These are phyloP conservation scores for Clitarchus hookeri DNA, from an alignment of 2,888 invertebrate species.

Conservation along the genomic window DNA sequence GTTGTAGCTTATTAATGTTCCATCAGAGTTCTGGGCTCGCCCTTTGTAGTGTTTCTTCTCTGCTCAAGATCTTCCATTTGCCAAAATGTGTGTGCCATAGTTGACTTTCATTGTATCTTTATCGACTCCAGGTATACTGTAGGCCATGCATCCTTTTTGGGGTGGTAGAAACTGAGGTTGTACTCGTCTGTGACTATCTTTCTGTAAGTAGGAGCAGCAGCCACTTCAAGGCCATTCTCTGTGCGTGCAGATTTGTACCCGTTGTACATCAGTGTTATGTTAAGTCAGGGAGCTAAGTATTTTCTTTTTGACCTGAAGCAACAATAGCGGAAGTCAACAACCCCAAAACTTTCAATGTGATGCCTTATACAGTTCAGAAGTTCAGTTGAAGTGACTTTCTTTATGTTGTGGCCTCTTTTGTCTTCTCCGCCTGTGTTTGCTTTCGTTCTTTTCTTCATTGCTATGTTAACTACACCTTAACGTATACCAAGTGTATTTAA, in stretches of 20 bases:
- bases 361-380: neutral
- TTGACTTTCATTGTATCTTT: neutral
- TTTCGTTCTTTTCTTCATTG: neutral
- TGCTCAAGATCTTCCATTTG: neutral
- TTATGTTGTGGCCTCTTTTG: neutral
- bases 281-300: neutral
- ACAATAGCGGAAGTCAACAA: neutral
- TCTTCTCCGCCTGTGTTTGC: neutral
- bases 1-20: neutral
- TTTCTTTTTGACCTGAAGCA: neutral
- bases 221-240: constrained; percentile 16
- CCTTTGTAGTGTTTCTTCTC: constrained; percentile 16
- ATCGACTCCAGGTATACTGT: neutral
- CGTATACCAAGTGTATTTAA: neutral
- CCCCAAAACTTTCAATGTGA: neutral
- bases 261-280: neutral
- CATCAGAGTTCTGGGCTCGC: constrained; percentile 4
- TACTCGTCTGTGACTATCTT: constrained; percentile 19
- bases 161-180: constrained; percentile 16
- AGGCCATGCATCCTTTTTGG: constrained; percentile 15
- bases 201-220: neutral
- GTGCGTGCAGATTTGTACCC: neutral
- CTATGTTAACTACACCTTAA: neutral
- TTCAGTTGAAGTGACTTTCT: neutral
- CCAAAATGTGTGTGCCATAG: neutral